These are phyloP conservation scores for Heliornis fulica DNA, from an alignment of 2,113 vertebrate species.

Conservation along the genomic window DNA sequence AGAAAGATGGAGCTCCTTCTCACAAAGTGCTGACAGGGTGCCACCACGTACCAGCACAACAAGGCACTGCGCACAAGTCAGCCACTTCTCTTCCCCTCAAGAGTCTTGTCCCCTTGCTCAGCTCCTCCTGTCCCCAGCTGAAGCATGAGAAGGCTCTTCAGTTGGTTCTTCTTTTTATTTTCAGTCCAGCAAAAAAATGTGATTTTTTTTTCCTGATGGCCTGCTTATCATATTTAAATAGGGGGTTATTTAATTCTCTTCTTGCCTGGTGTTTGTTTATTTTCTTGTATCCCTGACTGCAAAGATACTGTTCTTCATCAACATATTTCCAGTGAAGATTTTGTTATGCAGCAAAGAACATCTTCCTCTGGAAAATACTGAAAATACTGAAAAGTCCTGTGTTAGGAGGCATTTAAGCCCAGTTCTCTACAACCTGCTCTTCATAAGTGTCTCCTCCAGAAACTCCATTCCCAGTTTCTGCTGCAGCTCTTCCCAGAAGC, in stretches of 20 bases:
- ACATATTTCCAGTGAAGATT: not conserved
- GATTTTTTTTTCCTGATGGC: not conserved
- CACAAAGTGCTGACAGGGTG: slow-evolving; percentile 49
- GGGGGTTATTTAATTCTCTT: not conserved
- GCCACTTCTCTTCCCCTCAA: not conserved
- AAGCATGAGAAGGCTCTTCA: not conserved
- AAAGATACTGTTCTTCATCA: not conserved
- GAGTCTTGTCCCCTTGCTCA: not conserved
- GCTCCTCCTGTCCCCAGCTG: not conserved
- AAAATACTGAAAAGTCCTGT: too few relatives aligned
- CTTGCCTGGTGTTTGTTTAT: not conserved
- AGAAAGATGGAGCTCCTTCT: slow-evolving; percentile 56
- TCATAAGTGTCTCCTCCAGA: not conserved
- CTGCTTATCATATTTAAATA: not conserved
- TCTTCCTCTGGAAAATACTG: not conserved
- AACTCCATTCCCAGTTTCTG: not conserved
- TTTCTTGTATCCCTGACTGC: not conserved
- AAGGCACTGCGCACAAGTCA: not conserved
- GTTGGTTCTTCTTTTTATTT: not conserved
- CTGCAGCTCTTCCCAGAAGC: not conserved
- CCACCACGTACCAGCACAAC: not conserved
- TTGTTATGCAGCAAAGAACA: not conserved
- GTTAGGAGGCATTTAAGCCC: not conserved
- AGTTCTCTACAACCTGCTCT: not conserved
- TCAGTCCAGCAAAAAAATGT: not conserved